A percentile compares a stretch with the other conserved stretches of the same genome.
Evolutionary conservation across 2,888 invertebrate species (phyloP).

Genomic region (Ophraella communa): DNA sequence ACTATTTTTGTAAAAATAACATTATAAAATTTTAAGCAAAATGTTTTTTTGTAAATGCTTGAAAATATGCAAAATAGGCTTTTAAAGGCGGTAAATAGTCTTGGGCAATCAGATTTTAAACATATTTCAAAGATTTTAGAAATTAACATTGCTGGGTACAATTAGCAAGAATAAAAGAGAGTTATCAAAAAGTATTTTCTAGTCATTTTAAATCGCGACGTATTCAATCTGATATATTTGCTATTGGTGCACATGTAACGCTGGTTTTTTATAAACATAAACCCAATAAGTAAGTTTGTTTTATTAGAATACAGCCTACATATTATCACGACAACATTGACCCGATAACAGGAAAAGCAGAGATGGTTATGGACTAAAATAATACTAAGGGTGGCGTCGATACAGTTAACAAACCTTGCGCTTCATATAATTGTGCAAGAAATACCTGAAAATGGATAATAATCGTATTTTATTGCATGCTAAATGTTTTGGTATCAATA

Average conservation of each 20-base stretch:
- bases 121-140: no score
- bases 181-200: neutral
- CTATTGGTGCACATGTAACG: neutral
- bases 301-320: slow-evolving; percentile 2
- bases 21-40: no score
- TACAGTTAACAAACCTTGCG: neutral
- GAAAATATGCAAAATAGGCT: no score
- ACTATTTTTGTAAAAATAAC: no score
- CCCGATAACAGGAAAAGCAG: neutral
- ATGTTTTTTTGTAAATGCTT: no score
- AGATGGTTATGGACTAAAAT: neutral
- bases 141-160: neutral
- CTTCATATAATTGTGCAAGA: neutral
- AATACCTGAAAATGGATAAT: neutral
- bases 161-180: neutral
- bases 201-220: neutral
- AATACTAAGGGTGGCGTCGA: neutral
- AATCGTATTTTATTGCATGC: neutral
- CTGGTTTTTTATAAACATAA: neutral
- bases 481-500: neutral
- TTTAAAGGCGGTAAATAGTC: no score
- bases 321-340: no score
- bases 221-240: neutral
- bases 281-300: neutral
- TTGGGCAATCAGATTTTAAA: no score